A percentile compares a stretch with the other conserved stretches of the same genome.
Evolutionary conservation across 2,888 invertebrate species (phyloP).

Genomic region (Thymelicus acteon): DNA sequence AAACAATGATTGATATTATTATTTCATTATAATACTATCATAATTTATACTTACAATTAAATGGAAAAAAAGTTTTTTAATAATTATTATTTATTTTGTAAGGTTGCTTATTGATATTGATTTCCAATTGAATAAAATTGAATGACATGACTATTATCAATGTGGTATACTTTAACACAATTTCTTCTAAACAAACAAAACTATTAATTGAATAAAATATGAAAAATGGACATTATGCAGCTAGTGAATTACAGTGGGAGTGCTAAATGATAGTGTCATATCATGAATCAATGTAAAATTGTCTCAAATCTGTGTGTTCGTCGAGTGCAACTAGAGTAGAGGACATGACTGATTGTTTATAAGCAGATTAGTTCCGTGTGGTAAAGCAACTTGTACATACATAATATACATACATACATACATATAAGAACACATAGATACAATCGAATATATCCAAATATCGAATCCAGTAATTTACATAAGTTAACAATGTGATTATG

Average conservation of each 20-base stretch:
- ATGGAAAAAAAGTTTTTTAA: too few relatives aligned
- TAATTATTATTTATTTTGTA: too few relatives aligned
- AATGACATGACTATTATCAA: too few relatives aligned
- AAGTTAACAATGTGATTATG: slow-evolving; percentile 60
- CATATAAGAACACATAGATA: slow-evolving; percentile 29
- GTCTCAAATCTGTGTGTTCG: slow-evolving; percentile 34
- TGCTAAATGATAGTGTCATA: slow-evolving; percentile 37
- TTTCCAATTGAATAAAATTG: too few relatives aligned
- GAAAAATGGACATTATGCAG: slow-evolving; percentile 23
- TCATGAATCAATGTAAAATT: slow-evolving; percentile 26
- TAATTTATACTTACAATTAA: too few relatives aligned
- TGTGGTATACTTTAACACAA: too few relatives aligned
- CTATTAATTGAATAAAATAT: too few relatives aligned
- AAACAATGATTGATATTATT: too few relatives aligned
- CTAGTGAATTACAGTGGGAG: slow-evolving; percentile 26
- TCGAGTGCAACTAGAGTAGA: slow-evolving; percentile 44
- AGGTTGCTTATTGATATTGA: too few relatives aligned
- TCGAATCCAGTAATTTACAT: slow-evolving; percentile 46
- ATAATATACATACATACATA: slow-evolving; percentile 8
- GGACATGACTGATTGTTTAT: slow-evolving; percentile 57
- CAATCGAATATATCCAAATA: slow-evolving; percentile 41
- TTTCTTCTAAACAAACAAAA: too few relatives aligned
- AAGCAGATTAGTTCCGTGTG: slow-evolving; percentile 49
- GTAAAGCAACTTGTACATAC: slow-evolving; percentile 32
- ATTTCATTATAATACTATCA: too few relatives aligned